phyloP scores from a whole-genome alignment of 2,797 vertebrate genomes.

The Gila robusta region DNA sequence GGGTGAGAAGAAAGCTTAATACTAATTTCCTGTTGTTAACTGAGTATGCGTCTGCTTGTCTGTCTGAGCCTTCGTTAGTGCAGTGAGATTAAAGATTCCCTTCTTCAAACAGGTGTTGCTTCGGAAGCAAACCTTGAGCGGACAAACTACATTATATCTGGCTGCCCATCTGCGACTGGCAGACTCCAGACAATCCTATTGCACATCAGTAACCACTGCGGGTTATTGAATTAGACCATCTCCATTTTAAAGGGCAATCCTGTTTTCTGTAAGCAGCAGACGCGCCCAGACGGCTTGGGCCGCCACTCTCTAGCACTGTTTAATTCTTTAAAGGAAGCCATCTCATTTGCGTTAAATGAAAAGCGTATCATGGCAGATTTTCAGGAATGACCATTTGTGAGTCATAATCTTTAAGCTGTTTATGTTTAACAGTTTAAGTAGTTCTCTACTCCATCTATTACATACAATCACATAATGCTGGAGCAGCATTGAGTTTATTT shows the following conservation, averaged over 20 bases:
- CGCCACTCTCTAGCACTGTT: conserved; percentile 34
- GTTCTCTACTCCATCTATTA: neutral
- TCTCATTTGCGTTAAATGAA: conserved; percentile 57
- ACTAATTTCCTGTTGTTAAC: conserved; percentile 67
- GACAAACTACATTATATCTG: conserved; percentile 80
- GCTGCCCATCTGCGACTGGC: conserved; percentile 78
- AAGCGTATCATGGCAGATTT: conserved; percentile 60
- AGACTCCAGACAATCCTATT: conserved; percentile 84
- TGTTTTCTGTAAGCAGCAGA: conserved; percentile 80
- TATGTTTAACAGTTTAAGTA: conserved; percentile 28
- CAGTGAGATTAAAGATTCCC: conserved; percentile 80
- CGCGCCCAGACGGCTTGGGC: conserved; percentile 35
- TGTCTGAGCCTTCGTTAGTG: conserved; percentile 76
- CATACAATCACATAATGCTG: conserved; percentile 3
- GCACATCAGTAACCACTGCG: conserved; percentile 82
- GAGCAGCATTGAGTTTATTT: conserved; percentile 50
- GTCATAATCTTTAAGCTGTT: conserved; percentile 60
- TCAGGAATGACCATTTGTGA: conserved; percentile 41
- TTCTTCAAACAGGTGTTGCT: conserved; percentile 83
- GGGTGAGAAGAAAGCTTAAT: conserved; percentile 46
- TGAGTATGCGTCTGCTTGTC: conserved; percentile 72
- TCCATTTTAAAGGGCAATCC: conserved; percentile 84
- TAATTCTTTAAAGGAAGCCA: conserved; percentile 64
- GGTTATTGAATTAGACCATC: conserved; percentile 86
- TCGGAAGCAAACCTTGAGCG: conserved; percentile 76